Evolutionary conservation across 64 coral and sea anemone genomes (phyloP), one percentile per base, ranked within the genome.

Genomic region (Platygyra sinensis): DNA sequence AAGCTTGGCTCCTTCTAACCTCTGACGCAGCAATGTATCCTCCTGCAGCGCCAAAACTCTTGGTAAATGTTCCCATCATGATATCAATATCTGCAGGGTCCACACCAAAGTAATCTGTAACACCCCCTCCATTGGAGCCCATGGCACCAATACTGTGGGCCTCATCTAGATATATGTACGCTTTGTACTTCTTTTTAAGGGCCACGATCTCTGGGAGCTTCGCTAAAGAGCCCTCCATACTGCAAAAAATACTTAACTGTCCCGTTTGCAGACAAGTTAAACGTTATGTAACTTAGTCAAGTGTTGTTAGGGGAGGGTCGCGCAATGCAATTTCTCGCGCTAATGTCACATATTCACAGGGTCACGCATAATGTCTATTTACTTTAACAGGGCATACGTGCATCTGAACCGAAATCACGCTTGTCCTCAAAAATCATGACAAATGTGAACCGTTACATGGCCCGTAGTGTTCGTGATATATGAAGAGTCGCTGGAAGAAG

Each of bases 31-130:
- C 96, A 89, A 98, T 95, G 30, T 98, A 98, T 6, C 96, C 96
- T 7, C 96, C 96, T 25, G 96, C 96, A 65, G 94, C 91, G 42
- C 96, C 96, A 91, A 98, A 98, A 78, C 94, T 95, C 79, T 98
- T 98, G 32, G 96, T 98, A 67, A 98, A 98, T 39, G 96, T 98
- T 25, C 96, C 96, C 96, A 98, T 98, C 96, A 98, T 98, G 77
- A 98, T 98, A 87, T 98, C 96, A 64, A 98, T 86, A 75, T 95
- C 96, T 15, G 42, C 74, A 74, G 94, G 90, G 76, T 98, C 82
- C 31, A 98, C 93, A 59, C 91, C 91, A 83, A 93, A 95, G 65
- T 93, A 95, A 30, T 98, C 96, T 32, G 94, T 86, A 3, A 98
- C 91, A 4, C 96, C 96, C 55, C 91, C 90, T 49, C 96, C 96